Base-by-base conservation (phyloP, 2,113 vertebrate species). In the Ctenodactylus gundi region DNA sequence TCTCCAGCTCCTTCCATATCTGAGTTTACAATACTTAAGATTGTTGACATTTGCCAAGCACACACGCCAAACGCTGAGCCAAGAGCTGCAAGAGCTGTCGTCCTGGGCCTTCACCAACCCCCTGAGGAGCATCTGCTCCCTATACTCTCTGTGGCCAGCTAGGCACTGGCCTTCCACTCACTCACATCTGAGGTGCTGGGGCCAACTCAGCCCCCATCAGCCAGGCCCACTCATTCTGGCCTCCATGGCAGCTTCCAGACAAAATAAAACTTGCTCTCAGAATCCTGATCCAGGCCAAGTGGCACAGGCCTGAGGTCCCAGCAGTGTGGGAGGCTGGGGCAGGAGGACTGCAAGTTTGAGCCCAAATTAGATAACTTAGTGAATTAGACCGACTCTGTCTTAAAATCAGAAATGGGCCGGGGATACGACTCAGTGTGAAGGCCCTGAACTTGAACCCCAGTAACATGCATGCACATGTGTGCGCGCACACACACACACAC, bases 51-150 rank as follows among this genome's bases (percentile, higher is more conserved):
- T n/a, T n/a, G 14, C 49, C 31, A 2, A 62, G 53, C 2, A 1
- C 4, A 3, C 0, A 1, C 0, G 29, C 76, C 55, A 27, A 8
- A 15, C 44, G 0, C 15, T 0, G n/a, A n/a, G 7, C 4, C 3
- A 0, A 14, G 7, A 55, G 46, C 34, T 6, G 5, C 18, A 1
- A 6, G 0, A 4, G 25, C 23, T 46, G 3, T 0, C 4, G 46
- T 13, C 0, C 13, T 1, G 7, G 27, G 14, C 41, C 41, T 27
- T 51, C 65, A 2, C 0, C 0, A 55, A 2, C 27, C n/a, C n/a
- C n/a, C n/a, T 3, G 14, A 51, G 23, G 64, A 5, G 8, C 6
- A 12, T 23, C 4, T 14, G 18, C 31, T 15, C 36, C 58, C 85
- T 17, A 13, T 5, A 4, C 12, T 36, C 34, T 67, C 10, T 18